A percentile compares a stretch with the other conserved stretches of the same genome.
These are phyloP conservation scores for Laspeyria flexula DNA, from an alignment of 2,888 invertebrate species.

Conservation along the genomic window DNA sequence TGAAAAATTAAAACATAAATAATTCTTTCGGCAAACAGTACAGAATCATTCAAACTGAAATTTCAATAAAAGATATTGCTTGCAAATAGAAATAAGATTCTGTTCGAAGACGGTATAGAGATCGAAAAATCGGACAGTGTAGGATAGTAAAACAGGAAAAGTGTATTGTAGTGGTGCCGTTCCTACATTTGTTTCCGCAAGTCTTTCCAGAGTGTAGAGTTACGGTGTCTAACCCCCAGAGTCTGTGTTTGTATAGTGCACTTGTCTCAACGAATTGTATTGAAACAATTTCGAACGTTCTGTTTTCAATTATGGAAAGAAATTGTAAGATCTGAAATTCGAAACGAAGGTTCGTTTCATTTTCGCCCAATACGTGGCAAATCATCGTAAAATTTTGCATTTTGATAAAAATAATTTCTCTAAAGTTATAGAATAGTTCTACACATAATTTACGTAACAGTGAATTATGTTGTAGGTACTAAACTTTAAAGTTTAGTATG, in stretches of 20 bases:
- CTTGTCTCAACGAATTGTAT: constrained; percentile 33
- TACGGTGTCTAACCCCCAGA: constrained; percentile 39
- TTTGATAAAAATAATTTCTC: neutral
- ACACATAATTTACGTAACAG: too few species aligned
- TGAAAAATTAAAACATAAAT: constrained; percentile 13
- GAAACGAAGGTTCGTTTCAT: neutral
- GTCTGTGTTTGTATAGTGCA: constrained; percentile 28
- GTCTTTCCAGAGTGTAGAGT: constrained; percentile 42
- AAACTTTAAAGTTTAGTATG: too few species aligned
- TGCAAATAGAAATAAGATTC: constrained; percentile 47
- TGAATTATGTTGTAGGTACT: too few species aligned
- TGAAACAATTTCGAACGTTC: constrained; percentile 30
- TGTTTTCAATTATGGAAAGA: constrained; percentile 36
- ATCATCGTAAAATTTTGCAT: too few species aligned
- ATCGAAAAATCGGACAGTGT: constrained; percentile 42
- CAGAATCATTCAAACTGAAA: constrained; percentile 23
- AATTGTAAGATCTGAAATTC: constrained; percentile 14
- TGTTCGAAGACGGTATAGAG: constrained; percentile 17
- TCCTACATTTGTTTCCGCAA: constrained; percentile 42
- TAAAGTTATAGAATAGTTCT: too few species aligned
- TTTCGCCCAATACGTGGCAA: neutral
- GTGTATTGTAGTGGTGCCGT: constrained; percentile 42
- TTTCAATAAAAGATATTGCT: constrained; percentile 40
- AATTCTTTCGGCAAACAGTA: constrained; percentile 12
- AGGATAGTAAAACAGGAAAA: constrained; percentile 46